A percentile compares a stretch with the other conserved stretches of the same genome.
Evolutionary conservation across 2,888 invertebrate genomes (phyloP).

Genomic region (Pachycephus smyrnensis): DNA sequence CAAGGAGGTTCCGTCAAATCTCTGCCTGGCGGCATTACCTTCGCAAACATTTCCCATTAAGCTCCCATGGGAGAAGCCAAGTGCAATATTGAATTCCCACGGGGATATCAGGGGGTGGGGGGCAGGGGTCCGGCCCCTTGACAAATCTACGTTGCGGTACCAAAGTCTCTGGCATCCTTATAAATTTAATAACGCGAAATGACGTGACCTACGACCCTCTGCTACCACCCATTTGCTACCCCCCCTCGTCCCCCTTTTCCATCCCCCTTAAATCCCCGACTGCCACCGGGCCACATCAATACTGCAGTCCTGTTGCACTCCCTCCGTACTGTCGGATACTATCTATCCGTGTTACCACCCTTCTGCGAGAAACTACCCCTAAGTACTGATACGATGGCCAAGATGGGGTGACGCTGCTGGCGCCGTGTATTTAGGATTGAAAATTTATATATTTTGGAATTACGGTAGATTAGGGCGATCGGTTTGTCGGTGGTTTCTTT

Average conservation of each 20-base stretch:
- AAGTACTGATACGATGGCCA: no score
- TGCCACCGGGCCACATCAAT: constrained; percentile 37
- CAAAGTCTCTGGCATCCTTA: constrained; percentile 45
- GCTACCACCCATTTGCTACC: constrained; percentile 25
- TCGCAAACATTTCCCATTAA: constrained; percentile 47
- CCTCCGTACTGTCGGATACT: no score
- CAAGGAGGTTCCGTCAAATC: constrained; percentile 21
- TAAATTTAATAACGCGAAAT: constrained; percentile 57
- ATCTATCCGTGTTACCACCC: no score
- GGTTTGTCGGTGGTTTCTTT: no score
- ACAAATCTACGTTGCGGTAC: constrained; percentile 47
- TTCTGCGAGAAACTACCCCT: no score
- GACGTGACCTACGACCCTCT: constrained; percentile 42
- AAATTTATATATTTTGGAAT: no score
- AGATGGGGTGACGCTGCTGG: no score
- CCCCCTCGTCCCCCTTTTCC: constrained; percentile 2
- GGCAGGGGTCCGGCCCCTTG: constrained; percentile 33
- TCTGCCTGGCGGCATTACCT: constrained; percentile 46
- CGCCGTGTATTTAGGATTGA: no score
- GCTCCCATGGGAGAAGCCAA: constrained; percentile 27
- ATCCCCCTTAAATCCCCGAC: background rate
- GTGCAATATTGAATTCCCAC: constrained; percentile 51
- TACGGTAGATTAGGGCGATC: no score
- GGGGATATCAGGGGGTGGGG: constrained; percentile 19
- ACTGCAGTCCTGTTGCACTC: constrained; percentile 34